These are phyloP conservation scores for Drosophila incognita DNA, from an alignment of 2,888 invertebrate genomes.

Conservation along the genomic window DNA sequence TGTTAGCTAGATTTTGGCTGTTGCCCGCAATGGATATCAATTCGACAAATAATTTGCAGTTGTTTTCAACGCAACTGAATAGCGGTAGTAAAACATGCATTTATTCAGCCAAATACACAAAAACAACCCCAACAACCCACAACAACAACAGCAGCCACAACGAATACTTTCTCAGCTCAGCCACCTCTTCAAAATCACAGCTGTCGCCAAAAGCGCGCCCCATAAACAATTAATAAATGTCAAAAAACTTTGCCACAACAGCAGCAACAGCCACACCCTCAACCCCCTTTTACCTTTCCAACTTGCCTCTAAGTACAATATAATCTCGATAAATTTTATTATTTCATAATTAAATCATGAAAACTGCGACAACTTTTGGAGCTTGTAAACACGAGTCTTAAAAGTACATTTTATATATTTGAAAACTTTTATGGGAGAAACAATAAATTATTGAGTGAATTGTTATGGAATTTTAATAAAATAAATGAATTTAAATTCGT, in stretches of 20 bases:
- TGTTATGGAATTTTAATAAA: not conserved
- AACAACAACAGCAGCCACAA: conserved; percentile 19
- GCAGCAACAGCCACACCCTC: conserved; percentile 7
- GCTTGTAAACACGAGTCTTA: conserved; percentile 72
- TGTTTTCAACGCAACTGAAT: conserved; percentile 1
- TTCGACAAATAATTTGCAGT: conserved; percentile 12
- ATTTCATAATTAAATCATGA: conserved; percentile 62
- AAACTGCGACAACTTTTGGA: conserved; percentile 39
- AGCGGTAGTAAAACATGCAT: not conserved
- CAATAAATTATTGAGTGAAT: not conserved
- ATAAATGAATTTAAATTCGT: not conserved
- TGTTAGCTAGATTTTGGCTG: conserved; percentile 5
- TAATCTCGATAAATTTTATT: conserved; percentile 60
- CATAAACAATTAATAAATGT: conserved; percentile 79
- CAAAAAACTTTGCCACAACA: conserved; percentile 71
- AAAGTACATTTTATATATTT: conserved; percentile 45
- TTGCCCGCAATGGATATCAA: not conserved
- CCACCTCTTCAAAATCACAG: conserved; percentile 63
- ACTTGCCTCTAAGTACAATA: conserved; percentile 53
- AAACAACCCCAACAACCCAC: conserved; percentile 32
- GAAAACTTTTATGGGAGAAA: conserved; percentile 50
- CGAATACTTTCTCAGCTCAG: conserved; percentile 24
- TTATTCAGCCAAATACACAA: conserved; percentile 15
- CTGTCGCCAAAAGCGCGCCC: conserved; percentile 71
- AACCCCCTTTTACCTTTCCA: conserved; percentile 13